Evolutionary conservation across 2,113 vertebrate genomes (phyloP), one percentile per base, ranked within the genome.

Genomic region (Bostrychus sinensis): DNA sequence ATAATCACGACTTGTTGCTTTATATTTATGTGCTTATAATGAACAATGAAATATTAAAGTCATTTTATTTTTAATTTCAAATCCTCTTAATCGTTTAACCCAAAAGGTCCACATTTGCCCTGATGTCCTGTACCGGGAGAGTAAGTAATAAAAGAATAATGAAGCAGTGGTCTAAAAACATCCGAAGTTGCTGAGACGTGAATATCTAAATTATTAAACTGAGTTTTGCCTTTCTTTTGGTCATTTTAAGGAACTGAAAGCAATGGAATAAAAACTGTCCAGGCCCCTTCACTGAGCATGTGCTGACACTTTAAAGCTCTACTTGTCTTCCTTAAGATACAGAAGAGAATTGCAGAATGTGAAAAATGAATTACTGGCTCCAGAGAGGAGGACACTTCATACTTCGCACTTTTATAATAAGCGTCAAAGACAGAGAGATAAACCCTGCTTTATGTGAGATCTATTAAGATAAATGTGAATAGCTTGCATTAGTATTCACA

Each of bases 401-500:
- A 51, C 28, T 51, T 51, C 14, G 26, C 48, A 50, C 48, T 51
- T 30, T 51, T n/a, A n/a, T 51, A 51, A 39, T 12, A 12, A 12
- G 4, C 13, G 37, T 39, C 12, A 16, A 39, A 51, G 48, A 51
- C 14, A 28, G 13, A n/a, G 14, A 55, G 42, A 42, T 69, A 37
- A 20, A 59, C 56, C 26, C 26, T 19, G 41, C 34, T 7, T 4
- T 34, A 34, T 30, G 51, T 57, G 26, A 43, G 25, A 43, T 32
- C 28, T 69, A 34, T 51, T 61, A 39, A 6, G 26, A 1, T 2
- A 34, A 55, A 11, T 30, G 41, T 39, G 28, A 11, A 58, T 53
- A 36, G 53, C 19, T 51, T 25, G 25, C 48, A 51, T 51, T 30
- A 28, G 14, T 23, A 28, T 51, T 71, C 67, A 60, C 32, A 30